phyloP scores from a whole-genome alignment of 2,113 vertebrate species.

The Perca fluviatilis region DNA sequence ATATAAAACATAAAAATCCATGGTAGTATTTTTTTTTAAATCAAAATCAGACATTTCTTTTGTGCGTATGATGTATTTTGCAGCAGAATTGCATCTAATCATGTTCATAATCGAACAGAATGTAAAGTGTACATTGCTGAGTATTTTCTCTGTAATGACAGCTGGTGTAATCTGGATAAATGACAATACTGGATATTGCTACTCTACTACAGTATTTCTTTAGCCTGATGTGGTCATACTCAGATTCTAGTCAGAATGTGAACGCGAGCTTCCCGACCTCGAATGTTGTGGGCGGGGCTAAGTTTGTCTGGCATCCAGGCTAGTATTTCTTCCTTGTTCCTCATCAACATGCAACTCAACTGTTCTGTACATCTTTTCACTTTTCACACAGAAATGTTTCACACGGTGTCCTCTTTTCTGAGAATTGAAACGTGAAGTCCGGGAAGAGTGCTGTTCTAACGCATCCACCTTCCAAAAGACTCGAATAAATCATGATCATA shows the following conservation, averaged over 20 bases:
- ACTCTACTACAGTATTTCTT: conserved; percentile 46
- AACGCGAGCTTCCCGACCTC: too few species aligned
- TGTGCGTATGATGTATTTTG: conserved; percentile 3
- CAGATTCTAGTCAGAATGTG: too few species aligned
- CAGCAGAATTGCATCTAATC: conserved; percentile 14
- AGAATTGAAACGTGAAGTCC: too few species aligned
- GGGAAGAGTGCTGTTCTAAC: background rate
- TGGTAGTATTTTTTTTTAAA: background rate
- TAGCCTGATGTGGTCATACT: too few species aligned
- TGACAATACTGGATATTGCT: conserved; percentile 33
- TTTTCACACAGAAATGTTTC: background rate
- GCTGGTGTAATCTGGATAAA: conserved; percentile 56
- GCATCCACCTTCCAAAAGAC: background rate
- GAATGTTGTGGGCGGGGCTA: too few species aligned
- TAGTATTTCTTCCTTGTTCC: conserved; percentile 36
- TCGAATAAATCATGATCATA: background rate
- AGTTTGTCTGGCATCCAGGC: too few species aligned
- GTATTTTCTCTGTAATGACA: conserved; percentile 44
- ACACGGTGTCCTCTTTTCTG: background rate
- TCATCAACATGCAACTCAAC: conserved; percentile 11
- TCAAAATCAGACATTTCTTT: background rate
- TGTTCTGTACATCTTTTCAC: background rate
- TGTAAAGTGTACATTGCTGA: conserved; percentile 54
- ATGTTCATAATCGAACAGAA: conserved; percentile 46
- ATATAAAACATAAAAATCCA: background rate